Percentiles rank a stretch among this genome's conserved stretches.
Evolutionary conservation across 2,797 vertebrate species (phyloP).

Genomic region (Onychomys torridus): DNA sequence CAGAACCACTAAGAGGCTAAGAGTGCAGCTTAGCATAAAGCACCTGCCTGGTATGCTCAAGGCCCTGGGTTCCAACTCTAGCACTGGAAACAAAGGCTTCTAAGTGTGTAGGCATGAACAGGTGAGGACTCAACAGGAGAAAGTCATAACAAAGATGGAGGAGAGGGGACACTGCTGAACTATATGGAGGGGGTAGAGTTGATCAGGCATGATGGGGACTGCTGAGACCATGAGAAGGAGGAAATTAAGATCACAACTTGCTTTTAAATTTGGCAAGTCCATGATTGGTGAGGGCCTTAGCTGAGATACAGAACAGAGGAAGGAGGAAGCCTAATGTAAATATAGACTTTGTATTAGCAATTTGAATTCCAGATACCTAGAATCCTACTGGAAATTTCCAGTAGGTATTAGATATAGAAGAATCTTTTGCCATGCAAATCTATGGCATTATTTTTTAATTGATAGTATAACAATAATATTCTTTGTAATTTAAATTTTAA

Average conservation of each 20-base stretch:
- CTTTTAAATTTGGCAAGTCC: background rate
- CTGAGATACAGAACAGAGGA: background rate
- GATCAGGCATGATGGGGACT: background rate
- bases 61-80: background rate
- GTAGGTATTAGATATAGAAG: background rate
- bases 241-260: background rate
- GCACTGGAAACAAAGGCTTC: background rate
- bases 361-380: slow-evolving; percentile 1
- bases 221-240: background rate
- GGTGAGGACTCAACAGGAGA: background rate
- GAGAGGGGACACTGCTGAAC: background rate
- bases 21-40: background rate
- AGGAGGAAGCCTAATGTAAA: background rate
- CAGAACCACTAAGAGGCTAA: background rate
- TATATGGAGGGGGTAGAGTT: slow-evolving; percentile 1
- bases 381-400: slow-evolving; percentile 2
- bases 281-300: background rate
- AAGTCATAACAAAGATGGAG: background rate
- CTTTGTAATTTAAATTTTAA: slow-evolving; percentile 64
- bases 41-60: background rate
- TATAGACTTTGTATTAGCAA: slow-evolving; percentile 28
- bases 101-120: background rate
- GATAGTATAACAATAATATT: slow-evolving; percentile 24
- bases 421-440: slow-evolving; percentile 17
- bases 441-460: slow-evolving; percentile 56